Base-by-base conservation (phyloP, 1,140 invertebrate genomes). In the Hypsibius dujardini region DNA sequence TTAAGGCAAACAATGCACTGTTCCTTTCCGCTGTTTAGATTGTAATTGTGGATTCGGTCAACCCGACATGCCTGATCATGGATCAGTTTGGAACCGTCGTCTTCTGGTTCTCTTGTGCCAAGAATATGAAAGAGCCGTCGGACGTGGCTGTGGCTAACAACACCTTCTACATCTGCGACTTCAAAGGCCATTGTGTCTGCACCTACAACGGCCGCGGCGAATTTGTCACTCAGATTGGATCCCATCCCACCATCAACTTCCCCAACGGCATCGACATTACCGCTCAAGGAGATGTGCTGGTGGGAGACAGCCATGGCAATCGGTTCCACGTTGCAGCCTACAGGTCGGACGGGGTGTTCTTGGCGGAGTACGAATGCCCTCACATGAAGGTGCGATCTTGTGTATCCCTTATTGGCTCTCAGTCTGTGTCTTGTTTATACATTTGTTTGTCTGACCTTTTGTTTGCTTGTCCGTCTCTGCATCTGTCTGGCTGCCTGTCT, bases 261-360 rank as follows among this genome's bases (percentile, higher is more conserved):
- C 93, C 93, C 7, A 96, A 95, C 80, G 94, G 94, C 72, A 96
- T 97, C 76, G 93, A 96, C 80, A 92, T 97, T 77, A 93, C 90
- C 67, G 91, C 94, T 81, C 89, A 89, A 73, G 93, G 93, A 59
- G 92, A 96, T 81, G 88, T 97, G 71, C 84, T 96, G 70, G 91
- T 97, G 76, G 93, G 93, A 28, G 93, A 97, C 80, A 95, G 92
- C 12, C 93, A 97, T 82, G 93, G 93, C 15, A 97, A 97, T 83
- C 86, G 92, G 75, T 95, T 96, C 78, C 93, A 96, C 79, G 90
- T 96, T 67, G 91, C 91, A 71, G 90, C 95, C 45, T 96, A 95
- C 79, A 78, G 79, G 74, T 46, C 72, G 72, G 89, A 90, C 78
- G 91, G 90, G 42, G 85, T 85, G 59, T 83, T 94, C 40, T 86